Evolutionary conservation across 1,140 invertebrate species (phyloP).

Genomic region (Pseudobourletiella spinata): DNA sequence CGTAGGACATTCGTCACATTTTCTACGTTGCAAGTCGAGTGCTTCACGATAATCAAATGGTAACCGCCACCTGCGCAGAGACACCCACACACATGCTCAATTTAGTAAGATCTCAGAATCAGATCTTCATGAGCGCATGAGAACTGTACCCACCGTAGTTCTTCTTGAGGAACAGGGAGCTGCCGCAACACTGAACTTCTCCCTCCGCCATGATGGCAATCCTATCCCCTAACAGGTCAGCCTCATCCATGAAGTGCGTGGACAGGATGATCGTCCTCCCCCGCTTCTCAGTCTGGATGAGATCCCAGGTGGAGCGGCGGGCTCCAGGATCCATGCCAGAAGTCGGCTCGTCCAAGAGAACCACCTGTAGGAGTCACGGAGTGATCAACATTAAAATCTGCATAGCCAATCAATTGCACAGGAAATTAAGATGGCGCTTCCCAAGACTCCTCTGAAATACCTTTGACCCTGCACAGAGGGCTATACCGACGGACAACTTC

Average conservation of each 20-base stretch:
- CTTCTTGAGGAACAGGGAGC: constrained; percentile 50
- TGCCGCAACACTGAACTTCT: constrained; percentile 48
- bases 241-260: constrained; percentile 45
- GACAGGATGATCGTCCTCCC: constrained; percentile 52
- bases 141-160: constrained; percentile 46
- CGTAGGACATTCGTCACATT: constrained; percentile 42
- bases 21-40: constrained; percentile 42
- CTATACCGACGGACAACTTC: constrained; percentile 76
- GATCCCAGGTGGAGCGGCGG: constrained; percentile 77
- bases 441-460: no score
- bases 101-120: background rate
- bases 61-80: constrained; percentile 47
- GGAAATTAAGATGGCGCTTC: no score
- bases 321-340: constrained; percentile 12
- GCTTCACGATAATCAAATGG: constrained; percentile 44
- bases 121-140: background rate
- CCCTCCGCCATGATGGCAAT: constrained; percentile 53
- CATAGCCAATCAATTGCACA: no score
- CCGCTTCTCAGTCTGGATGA: constrained; percentile 44
- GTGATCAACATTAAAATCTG: no score
- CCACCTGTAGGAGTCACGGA: no score
- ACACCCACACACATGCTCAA: background rate
- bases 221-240: constrained; percentile 43
- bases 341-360: constrained; percentile 61
- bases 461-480: constrained; percentile 56